phyloP scores from a whole-genome alignment of 2,888 invertebrate species.

The Griposia aprilina region DNA sequence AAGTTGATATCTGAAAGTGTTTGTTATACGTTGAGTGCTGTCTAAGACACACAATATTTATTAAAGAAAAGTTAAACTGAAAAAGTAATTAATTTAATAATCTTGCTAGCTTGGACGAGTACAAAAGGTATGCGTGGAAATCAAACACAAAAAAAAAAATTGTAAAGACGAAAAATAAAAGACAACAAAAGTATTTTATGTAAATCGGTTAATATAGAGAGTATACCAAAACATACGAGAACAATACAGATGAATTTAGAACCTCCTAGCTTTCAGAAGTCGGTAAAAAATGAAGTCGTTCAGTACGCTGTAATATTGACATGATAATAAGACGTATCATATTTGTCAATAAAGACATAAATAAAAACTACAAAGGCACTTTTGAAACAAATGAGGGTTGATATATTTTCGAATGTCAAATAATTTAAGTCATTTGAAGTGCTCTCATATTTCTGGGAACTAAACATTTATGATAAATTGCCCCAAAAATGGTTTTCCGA shows the following conservation, averaged over 20 bases:
- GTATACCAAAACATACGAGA: not conserved
- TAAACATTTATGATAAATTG: constrained; percentile 17
- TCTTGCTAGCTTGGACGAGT: not conserved
- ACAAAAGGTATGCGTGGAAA: too few species aligned
- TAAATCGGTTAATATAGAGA: not conserved
- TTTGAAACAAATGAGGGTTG: not conserved
- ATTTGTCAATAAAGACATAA: not conserved
- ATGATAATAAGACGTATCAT: not conserved
- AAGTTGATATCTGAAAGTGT: not conserved
- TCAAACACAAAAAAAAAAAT: too few species aligned
- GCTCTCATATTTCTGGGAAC: constrained; percentile 15
- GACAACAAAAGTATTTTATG: not conserved
- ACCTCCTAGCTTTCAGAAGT: not conserved
- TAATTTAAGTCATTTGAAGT: constrained; percentile 29
- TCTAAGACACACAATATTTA: not conserved
- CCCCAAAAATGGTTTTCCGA: constrained; percentile 3
- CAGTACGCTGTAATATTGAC: not conserved
- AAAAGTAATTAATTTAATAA: not conserved
- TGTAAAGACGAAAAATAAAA: not conserved
- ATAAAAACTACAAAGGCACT: not conserved
- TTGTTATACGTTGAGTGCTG: not conserved
- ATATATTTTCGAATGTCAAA: constrained; percentile 4
- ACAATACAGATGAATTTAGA: not conserved
- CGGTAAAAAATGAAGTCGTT: not conserved
- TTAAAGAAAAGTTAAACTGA: not conserved